Evolutionary conservation across 2,797 vertebrate genomes (phyloP).

Genomic region (Gobio occitaniae): DNA sequence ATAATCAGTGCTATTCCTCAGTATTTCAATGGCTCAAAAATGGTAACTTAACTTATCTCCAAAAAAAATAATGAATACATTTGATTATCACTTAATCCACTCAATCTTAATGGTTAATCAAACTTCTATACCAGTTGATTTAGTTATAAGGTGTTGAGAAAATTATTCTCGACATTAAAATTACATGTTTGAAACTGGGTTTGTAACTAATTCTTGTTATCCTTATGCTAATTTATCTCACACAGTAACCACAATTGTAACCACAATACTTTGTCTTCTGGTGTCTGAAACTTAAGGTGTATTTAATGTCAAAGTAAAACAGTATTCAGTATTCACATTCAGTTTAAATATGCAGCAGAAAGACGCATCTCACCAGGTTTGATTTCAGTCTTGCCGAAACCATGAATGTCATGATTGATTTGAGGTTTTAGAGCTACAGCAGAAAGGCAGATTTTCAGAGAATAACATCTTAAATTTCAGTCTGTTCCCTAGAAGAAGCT

Average conservation of each 20-base stretch:
- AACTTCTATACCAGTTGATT: background rate
- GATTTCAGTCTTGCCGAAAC: background rate
- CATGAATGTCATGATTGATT: background rate
- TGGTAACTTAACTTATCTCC: background rate
- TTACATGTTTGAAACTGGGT: background rate
- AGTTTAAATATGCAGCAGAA: background rate
- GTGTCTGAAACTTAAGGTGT: background rate
- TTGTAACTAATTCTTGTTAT: background rate
- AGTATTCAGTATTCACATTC: background rate
- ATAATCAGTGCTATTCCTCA: too few relatives aligned
- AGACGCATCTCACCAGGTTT: background rate
- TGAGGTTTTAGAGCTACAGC: background rate
- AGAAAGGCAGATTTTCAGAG: background rate
- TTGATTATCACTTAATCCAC: background rate
- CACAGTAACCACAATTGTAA: background rate
- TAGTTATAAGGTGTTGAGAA: background rate
- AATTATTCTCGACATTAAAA: background rate
- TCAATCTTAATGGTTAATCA: background rate
- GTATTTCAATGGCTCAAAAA: background rate
- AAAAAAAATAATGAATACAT: background rate
- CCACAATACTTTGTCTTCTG: background rate
- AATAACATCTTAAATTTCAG: conserved; percentile 2
- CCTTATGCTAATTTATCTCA: background rate
- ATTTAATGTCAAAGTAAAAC: background rate
- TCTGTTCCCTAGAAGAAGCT: background rate